Percentiles rank a stretch among this genome's conserved stretches.
Evolutionary conservation across 2,888 invertebrate genomes (phyloP).

Genomic region (Rugalucina vietnamica): DNA sequence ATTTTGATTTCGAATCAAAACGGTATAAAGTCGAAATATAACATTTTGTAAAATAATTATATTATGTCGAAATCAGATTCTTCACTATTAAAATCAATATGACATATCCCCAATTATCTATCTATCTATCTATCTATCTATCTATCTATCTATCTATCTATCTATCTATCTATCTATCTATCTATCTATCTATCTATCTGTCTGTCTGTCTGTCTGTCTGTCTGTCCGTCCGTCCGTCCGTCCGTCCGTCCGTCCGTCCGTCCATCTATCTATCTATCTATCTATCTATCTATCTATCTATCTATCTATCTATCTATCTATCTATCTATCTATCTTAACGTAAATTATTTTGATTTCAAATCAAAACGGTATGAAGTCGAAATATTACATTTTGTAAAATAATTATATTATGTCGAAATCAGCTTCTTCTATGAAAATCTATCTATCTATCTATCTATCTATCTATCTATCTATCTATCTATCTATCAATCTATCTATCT

Average conservation of each 20-base stretch:
- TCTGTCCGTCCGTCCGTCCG: neutral
- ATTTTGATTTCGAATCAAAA: too few species aligned
- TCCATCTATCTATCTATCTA: neutral
- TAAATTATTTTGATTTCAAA: too few species aligned
- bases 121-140: neutral
- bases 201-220: neutral
- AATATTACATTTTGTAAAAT: too few species aligned
- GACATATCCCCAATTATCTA: neutral
- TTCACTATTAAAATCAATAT: too few species aligned
- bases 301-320: neutral
- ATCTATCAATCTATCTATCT: neutral
- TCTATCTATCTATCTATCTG: conserved; percentile 4
- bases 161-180: conserved; percentile 4
- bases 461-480: neutral
- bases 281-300: neutral
- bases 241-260: neutral
- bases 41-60: too few species aligned
- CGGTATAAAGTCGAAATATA: too few species aligned
- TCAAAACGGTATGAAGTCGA: too few species aligned
- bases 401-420: neutral
- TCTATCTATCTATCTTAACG: neutral
- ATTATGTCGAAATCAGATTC: too few species aligned
- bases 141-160: neutral
- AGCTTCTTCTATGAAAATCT: neutral
- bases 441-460: neutral